A percentile compares a stretch with the other conserved stretches of the same genome.
phyloP scores from a whole-genome alignment of 2,113 vertebrate genomes.

The Herpailurus yagouaroundi region DNA sequence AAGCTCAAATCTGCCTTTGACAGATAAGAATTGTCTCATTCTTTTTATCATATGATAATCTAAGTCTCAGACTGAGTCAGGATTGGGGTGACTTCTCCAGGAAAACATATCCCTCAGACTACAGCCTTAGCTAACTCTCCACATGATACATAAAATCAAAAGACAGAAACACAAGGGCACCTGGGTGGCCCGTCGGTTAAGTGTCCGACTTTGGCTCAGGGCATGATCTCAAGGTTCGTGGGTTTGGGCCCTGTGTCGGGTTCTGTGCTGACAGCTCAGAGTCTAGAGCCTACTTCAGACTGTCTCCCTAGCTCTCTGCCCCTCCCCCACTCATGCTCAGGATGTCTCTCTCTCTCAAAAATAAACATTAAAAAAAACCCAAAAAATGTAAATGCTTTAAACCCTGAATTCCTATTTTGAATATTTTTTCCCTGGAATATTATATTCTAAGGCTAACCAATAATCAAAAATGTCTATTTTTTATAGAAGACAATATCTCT shows the following conservation, averaged over 20 bases:
- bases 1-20: background rate
- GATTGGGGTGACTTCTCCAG: background rate
- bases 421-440: background rate
- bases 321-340: too few species aligned
- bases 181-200: too few species aligned
- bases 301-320: too few species aligned
- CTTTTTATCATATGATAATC: background rate
- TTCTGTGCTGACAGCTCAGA: too few species aligned
- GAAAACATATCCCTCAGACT: background rate
- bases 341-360: too few species aligned
- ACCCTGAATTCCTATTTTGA: constrained; percentile 45
- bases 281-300: too few species aligned
- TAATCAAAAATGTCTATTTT: background rate
- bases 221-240: too few species aligned
- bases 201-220: too few species aligned
- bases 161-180: background rate
- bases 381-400: constrained; percentile 35
- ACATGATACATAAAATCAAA: constrained; percentile 1
- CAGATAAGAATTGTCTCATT: background rate
- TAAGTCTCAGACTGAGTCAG: constrained; percentile 6
- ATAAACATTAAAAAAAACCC: too few species aligned
- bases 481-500: background rate
- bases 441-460: constrained; percentile 1
- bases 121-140: background rate
- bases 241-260: too few species aligned